A percentile compares a stretch with the other conserved stretches of the same genome.
Conservation (phyloP, 1,140 invertebrate species). For the Tenebrio molitor region DNA sequence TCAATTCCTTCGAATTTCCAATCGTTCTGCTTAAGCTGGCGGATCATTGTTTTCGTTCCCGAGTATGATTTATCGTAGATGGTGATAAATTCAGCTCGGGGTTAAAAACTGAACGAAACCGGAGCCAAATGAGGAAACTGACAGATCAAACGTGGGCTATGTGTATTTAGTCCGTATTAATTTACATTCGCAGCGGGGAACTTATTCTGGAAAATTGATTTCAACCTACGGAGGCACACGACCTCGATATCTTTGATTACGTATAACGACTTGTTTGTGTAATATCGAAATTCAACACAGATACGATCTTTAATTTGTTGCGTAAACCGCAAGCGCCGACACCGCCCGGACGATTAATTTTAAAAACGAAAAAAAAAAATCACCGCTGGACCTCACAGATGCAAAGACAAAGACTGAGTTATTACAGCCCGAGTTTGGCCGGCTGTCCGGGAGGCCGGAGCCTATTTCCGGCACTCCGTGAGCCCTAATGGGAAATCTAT, state of each 20-base stretch:
- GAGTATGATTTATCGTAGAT: no score
- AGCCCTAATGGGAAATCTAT: conserved; percentile 59
- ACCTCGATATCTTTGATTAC: not conserved
- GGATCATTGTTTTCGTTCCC: no score
- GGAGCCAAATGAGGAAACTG: conserved; percentile 10
- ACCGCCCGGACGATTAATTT: no score
- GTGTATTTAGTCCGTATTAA: conserved; percentile 45
- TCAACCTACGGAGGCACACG: not conserved
- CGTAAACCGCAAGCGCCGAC: no score
- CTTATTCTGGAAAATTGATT: conserved; percentile 40
- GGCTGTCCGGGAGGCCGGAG: conserved; percentile 38
- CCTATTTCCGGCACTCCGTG: conserved; percentile 54
- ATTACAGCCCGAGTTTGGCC: conserved; percentile 33
- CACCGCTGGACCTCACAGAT: not conserved
- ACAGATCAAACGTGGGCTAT: conserved; percentile 42
- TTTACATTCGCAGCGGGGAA: conserved; percentile 44
- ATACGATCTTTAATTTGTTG: conserved; percentile 2
- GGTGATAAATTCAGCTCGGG: no score
- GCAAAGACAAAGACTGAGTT: not conserved
- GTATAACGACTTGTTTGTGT: not conserved
- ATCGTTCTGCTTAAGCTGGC: no score
- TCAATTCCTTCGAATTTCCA: no score
- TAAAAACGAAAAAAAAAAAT: no score
- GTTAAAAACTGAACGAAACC: not conserved
- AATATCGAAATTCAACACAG: not conserved